Conservation (phyloP, 92 coral and sea anemone genomes). For the Siderastrea radians region DNA sequence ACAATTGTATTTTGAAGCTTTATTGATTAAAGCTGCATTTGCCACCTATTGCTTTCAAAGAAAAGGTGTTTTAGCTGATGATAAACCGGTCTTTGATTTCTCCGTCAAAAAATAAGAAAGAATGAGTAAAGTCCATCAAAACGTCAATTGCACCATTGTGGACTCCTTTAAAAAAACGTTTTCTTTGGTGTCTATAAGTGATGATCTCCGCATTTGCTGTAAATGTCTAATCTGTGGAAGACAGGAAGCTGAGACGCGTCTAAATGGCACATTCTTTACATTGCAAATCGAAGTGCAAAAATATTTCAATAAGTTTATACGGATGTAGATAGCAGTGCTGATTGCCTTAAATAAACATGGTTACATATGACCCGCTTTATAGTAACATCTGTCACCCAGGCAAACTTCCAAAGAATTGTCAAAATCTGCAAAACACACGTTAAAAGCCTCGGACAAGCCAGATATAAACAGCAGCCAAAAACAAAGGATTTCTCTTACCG, state of each 20-base stretch:
- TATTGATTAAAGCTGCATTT: neutral
- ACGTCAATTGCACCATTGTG: neutral
- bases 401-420: neutral
- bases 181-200: neutral
- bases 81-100: conserved; percentile 5
- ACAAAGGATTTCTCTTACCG: neutral
- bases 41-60: conserved; percentile 18
- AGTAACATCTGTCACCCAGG: neutral
- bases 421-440: neutral
- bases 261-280: conserved; percentile 8
- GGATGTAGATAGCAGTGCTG: conserved; percentile 5
- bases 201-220: neutral
- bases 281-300: neutral
- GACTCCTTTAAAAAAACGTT: neutral
- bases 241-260: neutral
- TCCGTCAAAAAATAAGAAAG: neutral
- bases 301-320: neutral
- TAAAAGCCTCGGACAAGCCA: neutral
- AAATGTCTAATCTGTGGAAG: neutral
- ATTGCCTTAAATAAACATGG: conserved; percentile 2
- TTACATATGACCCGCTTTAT: neutral
- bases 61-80: neutral
- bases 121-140: neutral
- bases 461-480: neutral
- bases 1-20: conserved; percentile 7